These are phyloP conservation scores for Sminthurides aquaticus DNA, from an alignment of 2,888 invertebrate species.

Conservation along the genomic window DNA sequence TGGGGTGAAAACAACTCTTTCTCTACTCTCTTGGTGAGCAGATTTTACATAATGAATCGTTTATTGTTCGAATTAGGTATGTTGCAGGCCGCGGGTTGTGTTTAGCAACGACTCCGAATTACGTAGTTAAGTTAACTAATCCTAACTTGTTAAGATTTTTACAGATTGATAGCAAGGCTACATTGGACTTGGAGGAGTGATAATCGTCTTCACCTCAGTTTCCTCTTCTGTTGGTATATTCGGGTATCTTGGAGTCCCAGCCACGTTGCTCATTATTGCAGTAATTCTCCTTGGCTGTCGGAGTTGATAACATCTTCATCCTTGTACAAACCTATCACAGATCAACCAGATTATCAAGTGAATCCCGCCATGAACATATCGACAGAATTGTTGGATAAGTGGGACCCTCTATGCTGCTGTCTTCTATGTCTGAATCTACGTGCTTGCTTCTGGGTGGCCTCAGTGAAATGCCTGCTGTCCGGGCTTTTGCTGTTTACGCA, in stretches of 20 bases:
- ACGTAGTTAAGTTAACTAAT: no score
- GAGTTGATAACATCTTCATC: conserved; percentile 94
- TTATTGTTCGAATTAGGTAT: no score
- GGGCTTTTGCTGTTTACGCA: conserved; percentile 93
- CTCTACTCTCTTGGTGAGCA: conserved; percentile 24
- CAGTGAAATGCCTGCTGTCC: conserved; percentile 96
- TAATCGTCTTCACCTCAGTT: conserved; percentile 78
- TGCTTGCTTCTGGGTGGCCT: conserved; percentile 80
- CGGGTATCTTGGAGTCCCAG: conserved; percentile 68
- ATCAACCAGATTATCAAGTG: conserved; percentile 45
- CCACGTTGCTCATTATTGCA: conserved; percentile 84
- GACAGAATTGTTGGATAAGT: conserved; percentile 68
- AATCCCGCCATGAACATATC: conserved; percentile 55
- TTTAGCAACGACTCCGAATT: no score
- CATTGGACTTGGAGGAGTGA: conserved; percentile 74
- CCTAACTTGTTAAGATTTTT: no score
- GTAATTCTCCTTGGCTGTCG: conserved; percentile 87
- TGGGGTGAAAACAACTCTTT: conserved; percentile 58
- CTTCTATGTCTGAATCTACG: conserved; percentile 85
- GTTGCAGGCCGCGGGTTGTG: no score
- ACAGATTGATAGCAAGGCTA: conserved; percentile 34
- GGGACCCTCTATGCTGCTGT: conserved; percentile 87
- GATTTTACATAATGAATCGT: neutral
- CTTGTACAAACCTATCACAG: conserved; percentile 72
- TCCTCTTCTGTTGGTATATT: conserved; percentile 75